Conservation (phyloP, 2,113 vertebrate genomes). For the Ahaetulla prasina region DNA sequence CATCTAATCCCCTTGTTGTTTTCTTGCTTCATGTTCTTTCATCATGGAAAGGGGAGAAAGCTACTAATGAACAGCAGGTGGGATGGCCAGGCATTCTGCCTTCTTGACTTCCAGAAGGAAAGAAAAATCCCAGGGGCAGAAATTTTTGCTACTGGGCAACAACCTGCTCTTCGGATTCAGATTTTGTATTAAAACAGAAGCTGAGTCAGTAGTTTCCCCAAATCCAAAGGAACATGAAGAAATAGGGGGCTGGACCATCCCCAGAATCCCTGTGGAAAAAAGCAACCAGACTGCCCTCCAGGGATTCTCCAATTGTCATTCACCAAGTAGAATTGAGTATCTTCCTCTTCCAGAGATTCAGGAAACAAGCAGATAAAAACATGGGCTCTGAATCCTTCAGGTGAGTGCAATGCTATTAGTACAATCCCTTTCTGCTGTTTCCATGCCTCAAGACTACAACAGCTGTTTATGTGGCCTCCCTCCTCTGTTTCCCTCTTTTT, state of each 20-base stretch:
- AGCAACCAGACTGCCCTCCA: background rate
- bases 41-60: background rate
- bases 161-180: background rate
- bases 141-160: background rate
- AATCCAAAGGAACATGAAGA: background rate
- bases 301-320: background rate
- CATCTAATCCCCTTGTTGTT: background rate
- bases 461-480: background rate
- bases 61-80: background rate
- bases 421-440: background rate
- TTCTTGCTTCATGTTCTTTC: background rate
- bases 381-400: background rate
- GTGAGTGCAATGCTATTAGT: background rate
- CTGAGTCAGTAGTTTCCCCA: background rate
- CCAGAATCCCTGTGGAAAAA: background rate
- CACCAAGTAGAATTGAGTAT: background rate
- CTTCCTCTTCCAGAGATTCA: background rate
- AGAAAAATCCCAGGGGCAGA: background rate
- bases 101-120: background rate
- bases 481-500: background rate
- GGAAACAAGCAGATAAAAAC: background rate
- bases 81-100: background rate
- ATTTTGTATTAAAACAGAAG: background rate
- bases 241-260: background rate
- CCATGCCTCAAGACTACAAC: background rate